A percentile compares a stretch with the other conserved stretches of the same genome.
Evolutionary conservation across 2,113 vertebrate genomes (phyloP).

Genomic region (Callaeas wilsoni): DNA sequence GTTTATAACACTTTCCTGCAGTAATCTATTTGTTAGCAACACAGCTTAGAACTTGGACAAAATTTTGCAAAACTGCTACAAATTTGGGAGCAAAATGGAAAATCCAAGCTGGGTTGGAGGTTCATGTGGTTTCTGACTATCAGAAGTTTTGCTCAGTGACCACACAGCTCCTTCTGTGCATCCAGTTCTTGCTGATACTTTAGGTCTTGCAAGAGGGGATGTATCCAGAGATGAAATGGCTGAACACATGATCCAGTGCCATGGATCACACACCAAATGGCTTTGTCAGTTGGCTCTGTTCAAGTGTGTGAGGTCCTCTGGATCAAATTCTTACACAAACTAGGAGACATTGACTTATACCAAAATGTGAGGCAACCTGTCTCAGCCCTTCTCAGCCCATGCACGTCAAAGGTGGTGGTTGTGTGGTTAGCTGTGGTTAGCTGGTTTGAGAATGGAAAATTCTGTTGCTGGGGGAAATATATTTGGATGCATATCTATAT

Average conservation of each 20-base stretch:
- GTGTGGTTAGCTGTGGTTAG: too few relatives aligned
- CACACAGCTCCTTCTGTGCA: neutral
- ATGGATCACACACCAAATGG: neutral
- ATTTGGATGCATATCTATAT: accelerated
- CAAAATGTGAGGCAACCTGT: neutral
- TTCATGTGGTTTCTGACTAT: neutral
- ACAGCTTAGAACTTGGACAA: neutral
- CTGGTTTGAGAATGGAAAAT: neutral
- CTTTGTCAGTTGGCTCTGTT: neutral
- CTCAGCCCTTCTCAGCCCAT: neutral
- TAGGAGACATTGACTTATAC: neutral
- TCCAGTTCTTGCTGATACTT: neutral
- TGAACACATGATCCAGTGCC: neutral
- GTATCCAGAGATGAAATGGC: neutral
- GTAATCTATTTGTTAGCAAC: neutral
- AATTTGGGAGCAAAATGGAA: neutral
- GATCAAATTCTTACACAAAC: neutral
- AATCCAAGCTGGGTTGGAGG: neutral
- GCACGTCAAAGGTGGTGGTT: neutral
- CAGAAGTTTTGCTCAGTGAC: neutral
- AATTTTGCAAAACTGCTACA: neutral
- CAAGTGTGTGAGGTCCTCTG: neutral
- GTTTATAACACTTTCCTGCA: neutral
- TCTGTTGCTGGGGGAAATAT: neutral
- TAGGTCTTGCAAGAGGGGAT: neutral